Base-by-base conservation (phyloP, 2,888 invertebrate species). In the Resseliella maxima region DNA sequence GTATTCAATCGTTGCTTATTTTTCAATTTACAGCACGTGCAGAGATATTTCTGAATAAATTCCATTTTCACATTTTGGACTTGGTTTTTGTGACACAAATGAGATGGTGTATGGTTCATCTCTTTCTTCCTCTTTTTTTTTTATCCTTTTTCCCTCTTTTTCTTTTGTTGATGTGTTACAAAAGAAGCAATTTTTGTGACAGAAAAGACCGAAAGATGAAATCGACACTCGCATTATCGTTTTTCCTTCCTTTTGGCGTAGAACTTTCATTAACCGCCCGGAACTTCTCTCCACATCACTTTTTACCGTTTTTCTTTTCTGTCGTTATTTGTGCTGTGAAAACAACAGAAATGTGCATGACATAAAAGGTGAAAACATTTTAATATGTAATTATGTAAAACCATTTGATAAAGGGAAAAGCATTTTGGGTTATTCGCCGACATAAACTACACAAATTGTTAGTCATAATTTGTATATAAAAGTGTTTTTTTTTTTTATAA, bases 11-110 rank as follows among this genome's bases (percentile, higher is more conserved):
- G 2, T 8, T 18, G 31, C 31, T 50, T 59, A 15, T 72, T 72
- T 72, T 72, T 31, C 72, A 72, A 72, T 72, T 72, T 72, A n/a
- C 15, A 3, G n/a, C 72, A 72, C 31, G 72, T 72, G 72, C 72
- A 15, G 10, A 72, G n/a, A n/a, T n/a, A 72, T 72, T 18, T 15
- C 15, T 6, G 0, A 72, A 12, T n/a, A n/a, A 12, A 72, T 72
- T 72, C 72, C 31, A 35, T 72, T 72, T 35, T 5, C 31, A 31
- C 31, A 31, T 15, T 72, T 72, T 18, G 46, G 46, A 15, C 46
- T 6, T 18, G 18, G 46, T 50, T 50, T 50, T 50, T 41, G 41
- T 41, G n/a, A n/a, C n/a, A n/a, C n/a, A n/a, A n/a, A n/a, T n/a
- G n/a, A n/a, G n/a, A n/a, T n/a, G n/a, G n/a, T n/a, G n/a, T n/a